Conservation (phyloP, 2,888 invertebrate genomes). For the Caradrina clavipalpis region DNA sequence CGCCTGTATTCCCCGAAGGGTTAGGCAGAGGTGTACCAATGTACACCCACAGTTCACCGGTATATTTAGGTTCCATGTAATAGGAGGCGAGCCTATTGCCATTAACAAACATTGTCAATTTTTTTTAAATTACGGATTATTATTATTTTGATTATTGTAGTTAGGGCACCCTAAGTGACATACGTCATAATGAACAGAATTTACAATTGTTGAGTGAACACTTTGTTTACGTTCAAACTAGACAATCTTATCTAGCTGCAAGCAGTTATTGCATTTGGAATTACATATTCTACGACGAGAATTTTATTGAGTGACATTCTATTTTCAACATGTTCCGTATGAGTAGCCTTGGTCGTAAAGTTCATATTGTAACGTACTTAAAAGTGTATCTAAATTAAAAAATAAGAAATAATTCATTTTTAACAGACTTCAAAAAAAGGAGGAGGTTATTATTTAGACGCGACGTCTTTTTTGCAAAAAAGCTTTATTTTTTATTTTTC, state of each 20-base stretch:
- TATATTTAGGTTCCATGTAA: no score
- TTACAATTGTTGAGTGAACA: conserved; percentile 5
- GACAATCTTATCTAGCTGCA: conserved; percentile 32
- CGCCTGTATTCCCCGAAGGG: no score
- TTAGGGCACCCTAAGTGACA: not conserved
- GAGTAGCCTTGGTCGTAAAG: not conserved
- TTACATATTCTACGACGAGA: conserved; percentile 13
- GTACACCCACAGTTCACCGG: no score
- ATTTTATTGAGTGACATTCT: not conserved
- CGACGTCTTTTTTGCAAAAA: no score
- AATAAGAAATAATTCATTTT: not conserved
- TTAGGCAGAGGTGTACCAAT: no score
- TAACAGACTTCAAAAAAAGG: no score
- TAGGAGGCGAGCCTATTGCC: no score
- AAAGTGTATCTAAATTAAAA: not conserved
- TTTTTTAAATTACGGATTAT: no score
- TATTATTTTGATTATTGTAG: no score
- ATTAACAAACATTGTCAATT: no score
- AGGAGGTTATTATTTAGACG: no score
- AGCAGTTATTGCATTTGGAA: conserved; percentile 16
- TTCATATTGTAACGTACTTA: not conserved
- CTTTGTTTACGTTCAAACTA: conserved; percentile 17
- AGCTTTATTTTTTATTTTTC: no score
- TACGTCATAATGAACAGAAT: not conserved
- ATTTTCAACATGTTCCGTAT: not conserved